Base-by-base conservation (phyloP, 2,797 vertebrate species). In the Helarctos malayanus region DNA sequence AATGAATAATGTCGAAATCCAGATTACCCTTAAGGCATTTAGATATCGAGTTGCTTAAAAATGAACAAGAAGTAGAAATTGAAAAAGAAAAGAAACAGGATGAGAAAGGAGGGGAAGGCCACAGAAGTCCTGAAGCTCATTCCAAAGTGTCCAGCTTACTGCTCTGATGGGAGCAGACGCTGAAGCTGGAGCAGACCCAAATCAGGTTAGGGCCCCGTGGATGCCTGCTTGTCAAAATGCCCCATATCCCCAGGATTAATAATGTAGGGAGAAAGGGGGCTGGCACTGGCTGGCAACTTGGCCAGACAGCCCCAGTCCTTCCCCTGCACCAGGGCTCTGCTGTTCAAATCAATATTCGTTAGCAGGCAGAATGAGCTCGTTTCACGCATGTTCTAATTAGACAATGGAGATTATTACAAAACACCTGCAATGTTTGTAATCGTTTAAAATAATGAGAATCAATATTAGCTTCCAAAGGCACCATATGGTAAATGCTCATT, bases 401-500 rank as follows among this genome's bases (percentile, higher is more conserved):
- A 99, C 98, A 99, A 98, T 98, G 97, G 98, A 98, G 98, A 98
- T 98, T 98, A 99, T 98, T 98, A 98, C 98, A 98, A 99, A 99
- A 98, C 98, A 98, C 98, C 98, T 99, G 98, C 98, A 98, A 98
- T 98, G 98, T 99, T 99, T 98, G 98, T 98, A 98, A 98, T 98
- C 75, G 2, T 98, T 99, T 98, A 98, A 98, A 98, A 98, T 99
- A 99, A 99, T 98, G 98, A 99, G 98, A 99, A 99, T 99, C 99
- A 99, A 99, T 99, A 99, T 98, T 98, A 98, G 97, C 97, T 98
- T 98, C 98, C 98, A 99, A 98, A 98, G 91, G 90, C 98, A 98
- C 99, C 99, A 99, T 98, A 99, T 99, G 99, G 99, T 97, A 98
- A 98, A 98, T 63, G 94, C 97, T 98, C 87, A 97, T 98, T 98